Evolutionary conservation across 2,888 invertebrate genomes (phyloP).

Genomic region (Orgyia antiqua): DNA sequence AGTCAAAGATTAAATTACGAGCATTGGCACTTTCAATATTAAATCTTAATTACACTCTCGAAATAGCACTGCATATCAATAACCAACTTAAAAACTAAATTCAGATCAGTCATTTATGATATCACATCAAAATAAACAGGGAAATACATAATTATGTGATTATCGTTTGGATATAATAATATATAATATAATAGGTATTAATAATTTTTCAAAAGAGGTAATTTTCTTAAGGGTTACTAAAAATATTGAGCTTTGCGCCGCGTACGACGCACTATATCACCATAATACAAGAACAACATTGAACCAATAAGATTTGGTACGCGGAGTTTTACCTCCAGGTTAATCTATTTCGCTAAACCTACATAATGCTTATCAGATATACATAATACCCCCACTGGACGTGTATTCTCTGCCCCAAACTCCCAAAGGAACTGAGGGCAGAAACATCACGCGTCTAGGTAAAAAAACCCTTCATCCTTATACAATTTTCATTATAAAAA

Average conservation of each 20-base stretch:
- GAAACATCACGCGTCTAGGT: constrained; percentile 35
- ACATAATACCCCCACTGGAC: constrained; percentile 56
- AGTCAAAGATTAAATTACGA: constrained; percentile 77
- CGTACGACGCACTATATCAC: constrained; percentile 73
- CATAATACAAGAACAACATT: constrained; percentile 75
- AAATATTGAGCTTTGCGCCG: constrained; percentile 78
- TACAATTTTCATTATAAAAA: constrained; percentile 78
- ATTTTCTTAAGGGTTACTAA: constrained; percentile 78
- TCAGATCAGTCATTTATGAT: constrained; percentile 81
- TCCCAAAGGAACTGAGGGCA: constrained; percentile 10
- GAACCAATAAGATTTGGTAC: constrained; percentile 77
- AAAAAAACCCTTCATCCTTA: constrained; percentile 70
- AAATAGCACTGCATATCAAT: constrained; percentile 78
- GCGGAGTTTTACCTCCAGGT: constrained; percentile 62
- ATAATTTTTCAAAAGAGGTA: constrained; percentile 76
- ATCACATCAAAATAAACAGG: constrained; percentile 81
- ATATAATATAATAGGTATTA: constrained; percentile 66
- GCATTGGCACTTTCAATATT: constrained; percentile 80
- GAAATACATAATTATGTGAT: constrained; percentile 76
- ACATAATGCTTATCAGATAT: constrained; percentile 78
- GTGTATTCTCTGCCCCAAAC: constrained; percentile 20
- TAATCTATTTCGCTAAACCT: constrained; percentile 77
- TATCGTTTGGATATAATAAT: constrained; percentile 71
- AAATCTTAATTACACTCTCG: constrained; percentile 75
- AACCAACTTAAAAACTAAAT: constrained; percentile 80